Percentiles rank a stretch among this genome's conserved stretches.
Conservation (phyloP, 2,888 invertebrate genomes). For the Ophion obscuratus region DNA sequence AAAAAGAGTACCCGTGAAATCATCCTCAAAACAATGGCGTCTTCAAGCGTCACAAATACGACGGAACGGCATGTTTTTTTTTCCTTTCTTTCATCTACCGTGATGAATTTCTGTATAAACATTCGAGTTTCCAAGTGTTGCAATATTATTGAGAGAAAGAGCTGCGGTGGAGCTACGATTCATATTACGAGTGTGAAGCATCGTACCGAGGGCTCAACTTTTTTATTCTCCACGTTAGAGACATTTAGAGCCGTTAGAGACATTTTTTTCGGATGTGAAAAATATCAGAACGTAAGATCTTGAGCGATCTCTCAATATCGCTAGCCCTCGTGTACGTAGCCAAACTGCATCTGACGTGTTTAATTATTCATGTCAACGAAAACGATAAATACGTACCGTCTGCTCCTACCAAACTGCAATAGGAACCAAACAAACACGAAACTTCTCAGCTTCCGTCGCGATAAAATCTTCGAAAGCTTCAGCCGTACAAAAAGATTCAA, state of each 20-base stretch:
- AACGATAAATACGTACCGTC: slow-evolving; percentile 76
- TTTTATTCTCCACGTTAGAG: neutral
- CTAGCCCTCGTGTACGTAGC: slow-evolving; percentile 53
- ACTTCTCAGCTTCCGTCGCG: slow-evolving; percentile 69
- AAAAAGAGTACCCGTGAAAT: neutral
- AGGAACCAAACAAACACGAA: slow-evolving; percentile 47
- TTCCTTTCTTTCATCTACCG: slow-evolving; percentile 24
- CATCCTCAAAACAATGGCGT: neutral
- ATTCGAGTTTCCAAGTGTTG: slow-evolving; percentile 35
- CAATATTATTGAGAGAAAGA: slow-evolving; percentile 20
- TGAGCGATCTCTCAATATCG: neutral
- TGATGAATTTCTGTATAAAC: slow-evolving; percentile 29
- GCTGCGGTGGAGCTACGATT: slow-evolving; percentile 41
- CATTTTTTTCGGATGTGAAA: neutral
- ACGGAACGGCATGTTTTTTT: slow-evolving; percentile 14
- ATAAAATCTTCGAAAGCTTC: slow-evolving; percentile 53
- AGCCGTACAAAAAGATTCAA: slow-evolving; percentile 73
- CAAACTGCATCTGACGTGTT: slow-evolving; percentile 56
- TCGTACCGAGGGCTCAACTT: slow-evolving; percentile 41
- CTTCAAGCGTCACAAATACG: neutral
- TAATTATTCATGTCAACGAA: slow-evolving; percentile 41
- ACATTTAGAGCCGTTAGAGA: neutral
- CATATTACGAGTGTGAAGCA: slow-evolving; percentile 50
- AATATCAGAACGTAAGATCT: neutral
- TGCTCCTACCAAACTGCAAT: slow-evolving; percentile 74